These are phyloP conservation scores for Sciaenops ocellatus DNA, from an alignment of 2,797 vertebrate species.

Conservation along the genomic window DNA sequence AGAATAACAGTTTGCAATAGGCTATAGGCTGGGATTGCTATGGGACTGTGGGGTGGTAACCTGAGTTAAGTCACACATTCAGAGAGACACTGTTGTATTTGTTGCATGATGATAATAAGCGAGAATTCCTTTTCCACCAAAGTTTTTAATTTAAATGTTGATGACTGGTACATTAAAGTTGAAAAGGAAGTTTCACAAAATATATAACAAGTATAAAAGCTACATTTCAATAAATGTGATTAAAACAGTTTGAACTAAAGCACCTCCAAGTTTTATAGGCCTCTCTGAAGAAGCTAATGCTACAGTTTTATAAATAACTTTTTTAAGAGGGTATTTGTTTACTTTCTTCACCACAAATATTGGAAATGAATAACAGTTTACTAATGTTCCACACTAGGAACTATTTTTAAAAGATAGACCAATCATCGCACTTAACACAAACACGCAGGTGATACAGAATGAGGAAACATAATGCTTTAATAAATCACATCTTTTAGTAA, in stretches of 20 bases:
- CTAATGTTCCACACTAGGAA: too few relatives aligned
- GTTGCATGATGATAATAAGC: not conserved
- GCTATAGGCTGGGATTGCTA: conserved; percentile 21
- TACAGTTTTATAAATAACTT: too few relatives aligned
- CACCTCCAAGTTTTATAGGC: not conserved
- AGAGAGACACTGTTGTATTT: conserved; percentile 7
- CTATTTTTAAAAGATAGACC: too few relatives aligned
- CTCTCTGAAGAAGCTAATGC: not conserved
- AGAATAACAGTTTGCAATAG: conserved; percentile 27
- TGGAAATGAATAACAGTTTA: too few relatives aligned
- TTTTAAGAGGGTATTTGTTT: too few relatives aligned
- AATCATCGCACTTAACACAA: too few relatives aligned
- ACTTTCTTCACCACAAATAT: too few relatives aligned
- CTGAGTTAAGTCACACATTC: conserved; percentile 29
- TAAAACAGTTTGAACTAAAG: not conserved
- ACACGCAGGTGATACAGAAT: not conserved
- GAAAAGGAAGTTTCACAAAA: not conserved
- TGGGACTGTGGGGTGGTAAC: conserved; percentile 24
- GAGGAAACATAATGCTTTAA: not conserved
- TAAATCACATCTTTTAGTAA: not conserved
- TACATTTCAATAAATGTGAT: not conserved
- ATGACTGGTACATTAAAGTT: not conserved
- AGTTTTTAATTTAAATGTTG: not conserved
- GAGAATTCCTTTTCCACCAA: not conserved
- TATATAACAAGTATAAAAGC: not conserved